Evolutionary conservation across 2,113 vertebrate species (phyloP).

Genomic region (Epinephelus moara): DNA sequence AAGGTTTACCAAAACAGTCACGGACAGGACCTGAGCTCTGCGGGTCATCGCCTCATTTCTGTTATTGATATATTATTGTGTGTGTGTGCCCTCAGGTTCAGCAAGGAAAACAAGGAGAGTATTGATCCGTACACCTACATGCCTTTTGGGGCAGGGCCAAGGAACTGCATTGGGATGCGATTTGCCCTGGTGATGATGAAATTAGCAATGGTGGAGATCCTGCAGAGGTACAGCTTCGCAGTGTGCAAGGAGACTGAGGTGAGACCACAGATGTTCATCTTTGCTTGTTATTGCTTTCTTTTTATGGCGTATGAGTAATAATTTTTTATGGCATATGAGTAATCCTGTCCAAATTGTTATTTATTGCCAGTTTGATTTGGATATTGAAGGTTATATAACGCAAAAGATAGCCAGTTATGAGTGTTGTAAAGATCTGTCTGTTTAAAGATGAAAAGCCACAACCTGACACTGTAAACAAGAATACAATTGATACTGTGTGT

Average conservation of each 20-base stretch:
- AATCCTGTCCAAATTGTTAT: background rate
- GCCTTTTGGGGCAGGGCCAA: constrained; percentile 87
- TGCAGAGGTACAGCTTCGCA: constrained; percentile 86
- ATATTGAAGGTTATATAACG: constrained; percentile 27
- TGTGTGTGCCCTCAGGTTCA: constrained; percentile 79
- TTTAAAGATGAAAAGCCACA: constrained; percentile 23
- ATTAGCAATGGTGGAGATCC: constrained; percentile 77
- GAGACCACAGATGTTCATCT: constrained; percentile 51
- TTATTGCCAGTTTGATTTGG: too few species aligned
- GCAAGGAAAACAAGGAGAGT: constrained; percentile 80
- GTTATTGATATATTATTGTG: constrained; percentile 31
- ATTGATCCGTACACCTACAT: constrained; percentile 84
- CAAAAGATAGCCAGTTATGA: background rate
- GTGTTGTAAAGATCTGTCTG: background rate
- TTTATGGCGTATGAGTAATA: background rate
- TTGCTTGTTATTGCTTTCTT: background rate
- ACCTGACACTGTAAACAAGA: background rate
- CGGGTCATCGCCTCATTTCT: background rate
- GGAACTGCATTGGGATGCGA: constrained; percentile 89
- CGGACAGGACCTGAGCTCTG: background rate
- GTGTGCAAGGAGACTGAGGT: constrained; percentile 88
- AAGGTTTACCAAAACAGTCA: background rate
- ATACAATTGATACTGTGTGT: background rate
- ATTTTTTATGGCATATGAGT: background rate
- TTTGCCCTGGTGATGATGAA: constrained; percentile 86